Percentiles rank a stretch among this genome's conserved stretches.
Conservation (phyloP, 2,888 invertebrate species). For the Apamea epomidion region DNA sequence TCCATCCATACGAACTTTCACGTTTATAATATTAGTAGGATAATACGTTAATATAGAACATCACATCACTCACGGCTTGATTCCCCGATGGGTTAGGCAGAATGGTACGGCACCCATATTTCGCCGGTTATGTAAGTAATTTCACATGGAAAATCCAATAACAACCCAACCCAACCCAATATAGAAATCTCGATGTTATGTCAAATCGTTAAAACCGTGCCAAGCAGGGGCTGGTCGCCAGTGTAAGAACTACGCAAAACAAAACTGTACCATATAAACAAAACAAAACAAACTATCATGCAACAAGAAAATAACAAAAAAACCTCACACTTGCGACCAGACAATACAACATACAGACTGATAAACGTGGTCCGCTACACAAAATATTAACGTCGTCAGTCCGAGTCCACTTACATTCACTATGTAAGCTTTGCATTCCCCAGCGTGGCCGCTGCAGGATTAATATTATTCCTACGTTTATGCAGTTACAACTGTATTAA, state of each 20-base stretch:
- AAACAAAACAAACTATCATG: neutral
- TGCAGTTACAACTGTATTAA: slow-evolving; percentile 36
- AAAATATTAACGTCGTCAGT: slow-evolving; percentile 45
- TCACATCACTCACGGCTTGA: neutral
- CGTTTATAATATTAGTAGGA: no score
- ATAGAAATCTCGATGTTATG: neutral
- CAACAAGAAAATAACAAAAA: slow-evolving; percentile 17
- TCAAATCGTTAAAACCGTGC: neutral
- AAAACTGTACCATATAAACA: neutral
- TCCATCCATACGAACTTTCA: no score
- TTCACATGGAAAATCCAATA: no score
- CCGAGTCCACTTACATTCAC: slow-evolving; percentile 32
- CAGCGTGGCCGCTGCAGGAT: slow-evolving; percentile 32
- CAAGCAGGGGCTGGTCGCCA: neutral
- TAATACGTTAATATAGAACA: neutral
- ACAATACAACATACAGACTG: slow-evolving; percentile 32
- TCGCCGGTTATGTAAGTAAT: no score
- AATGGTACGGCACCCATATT: neutral
- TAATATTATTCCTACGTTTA: slow-evolving; percentile 51
- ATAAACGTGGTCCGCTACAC: slow-evolving; percentile 27
- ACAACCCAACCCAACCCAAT: neutral
- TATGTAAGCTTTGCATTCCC: slow-evolving; percentile 51
- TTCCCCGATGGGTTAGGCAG: neutral
- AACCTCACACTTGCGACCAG: neutral
- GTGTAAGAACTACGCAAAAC: neutral